Evolutionary conservation across 2,888 invertebrate species (phyloP), one percentile per base, ranked within the genome.

Genomic region (Hecatera dysodea): DNA sequence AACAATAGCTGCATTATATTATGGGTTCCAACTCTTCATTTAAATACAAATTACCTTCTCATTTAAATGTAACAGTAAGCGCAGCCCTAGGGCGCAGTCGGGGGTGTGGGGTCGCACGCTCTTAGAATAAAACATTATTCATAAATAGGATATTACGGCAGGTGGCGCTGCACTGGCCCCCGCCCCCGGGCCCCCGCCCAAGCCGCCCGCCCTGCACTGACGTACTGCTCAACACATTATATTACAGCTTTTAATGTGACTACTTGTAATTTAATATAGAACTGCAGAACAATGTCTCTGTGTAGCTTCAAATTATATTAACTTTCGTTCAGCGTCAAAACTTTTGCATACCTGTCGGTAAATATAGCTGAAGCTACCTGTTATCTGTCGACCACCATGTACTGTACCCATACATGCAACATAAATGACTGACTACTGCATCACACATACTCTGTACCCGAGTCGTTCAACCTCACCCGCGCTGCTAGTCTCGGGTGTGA

Each of bases 71-170:
- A 9, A 1, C 19, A 0, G 12, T 44, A 44, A 61, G 71, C 85
- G 42, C 91, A 91, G 72, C 92, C 91, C 91, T 92, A 69, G 39
- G 72, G 36, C 63, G 67, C 68, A 72, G 84, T 68, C 68, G 74
- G 74, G 77, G 83, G 72, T 46, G 53, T n/a, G 56, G 78, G 89
- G 90, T 89, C 93, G 95, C 92, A 95, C 95, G 95, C 94, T 93
- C 91, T 93, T 94, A 93, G 95, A 95, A 95, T 95, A 95, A 95
- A 95, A 95, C 95, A 95, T 95, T 95, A 95, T 95, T 95, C 95
- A 95, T 95, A 95, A 95, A 95, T 94, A 95, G 95, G 93, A 94
- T 93, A 95, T 95, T 95, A 95, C 93, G 91, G 90, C 85, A 85
- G 85, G 85, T 93, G 93, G 92, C 86, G 83, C 79, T 76, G 71